These are phyloP conservation scores for Podiceps cristatus DNA, from an alignment of 2,113 vertebrate species.

Conservation along the genomic window DNA sequence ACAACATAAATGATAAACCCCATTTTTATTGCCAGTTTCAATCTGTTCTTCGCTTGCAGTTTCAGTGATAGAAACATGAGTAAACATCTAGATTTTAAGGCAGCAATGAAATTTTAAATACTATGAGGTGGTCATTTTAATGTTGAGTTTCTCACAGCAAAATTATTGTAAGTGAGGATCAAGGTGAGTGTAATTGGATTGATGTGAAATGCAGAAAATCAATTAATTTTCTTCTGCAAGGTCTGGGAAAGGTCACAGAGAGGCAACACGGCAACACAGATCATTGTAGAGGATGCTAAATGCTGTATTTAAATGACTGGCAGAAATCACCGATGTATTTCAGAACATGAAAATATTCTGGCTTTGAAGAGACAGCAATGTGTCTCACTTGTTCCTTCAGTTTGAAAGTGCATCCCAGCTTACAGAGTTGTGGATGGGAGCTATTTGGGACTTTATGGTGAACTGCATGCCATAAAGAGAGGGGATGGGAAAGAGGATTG, in stretches of 20 bases:
- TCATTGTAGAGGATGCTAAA: background rate
- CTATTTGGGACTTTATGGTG: background rate
- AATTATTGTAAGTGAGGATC: background rate
- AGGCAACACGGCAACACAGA: background rate
- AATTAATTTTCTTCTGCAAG: conserved; percentile 1
- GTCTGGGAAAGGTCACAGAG: background rate
- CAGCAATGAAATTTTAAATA: background rate
- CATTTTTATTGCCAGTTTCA: background rate
- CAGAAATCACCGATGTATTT: background rate
- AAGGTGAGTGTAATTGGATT: background rate
- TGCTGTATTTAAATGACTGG: background rate
- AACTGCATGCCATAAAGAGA: background rate
- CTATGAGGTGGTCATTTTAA: background rate
- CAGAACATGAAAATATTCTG: background rate
- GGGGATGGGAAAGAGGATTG: background rate
- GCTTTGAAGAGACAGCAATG: background rate
- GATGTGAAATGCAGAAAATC: background rate
- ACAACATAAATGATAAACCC: background rate
- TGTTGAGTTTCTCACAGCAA: conserved; percentile 7
- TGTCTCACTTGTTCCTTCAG: background rate
- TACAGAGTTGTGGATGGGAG: background rate
- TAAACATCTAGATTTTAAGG: background rate
- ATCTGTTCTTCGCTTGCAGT: background rate
- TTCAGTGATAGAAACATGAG: background rate
- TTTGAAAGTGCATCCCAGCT: background rate